These are phyloP conservation scores for Somateria mollissima DNA, from an alignment of 2,797 vertebrate species.

Conservation along the genomic window DNA sequence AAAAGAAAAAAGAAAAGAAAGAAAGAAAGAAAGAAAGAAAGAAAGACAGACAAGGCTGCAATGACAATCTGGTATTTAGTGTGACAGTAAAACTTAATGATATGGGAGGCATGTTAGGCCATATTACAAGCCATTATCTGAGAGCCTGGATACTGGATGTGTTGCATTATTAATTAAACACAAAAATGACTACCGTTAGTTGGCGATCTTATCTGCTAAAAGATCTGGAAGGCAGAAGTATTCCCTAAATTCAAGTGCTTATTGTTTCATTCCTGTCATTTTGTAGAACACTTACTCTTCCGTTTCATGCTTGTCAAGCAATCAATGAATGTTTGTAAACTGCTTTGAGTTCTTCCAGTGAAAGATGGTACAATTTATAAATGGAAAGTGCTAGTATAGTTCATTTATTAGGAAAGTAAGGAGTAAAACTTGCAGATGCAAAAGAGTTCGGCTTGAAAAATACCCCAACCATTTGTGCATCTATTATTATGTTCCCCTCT, in stretches of 20 bases:
- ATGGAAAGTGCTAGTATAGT: neutral
- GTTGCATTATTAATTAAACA: constrained; percentile 34
- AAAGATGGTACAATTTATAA: neutral
- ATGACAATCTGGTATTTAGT: neutral
- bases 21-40: no score
- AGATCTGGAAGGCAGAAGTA: neutral
- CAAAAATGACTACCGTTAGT: constrained; percentile 4
- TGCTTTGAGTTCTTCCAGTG: neutral
- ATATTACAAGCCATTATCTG: constrained; percentile 30
- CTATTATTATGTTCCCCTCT: neutral
- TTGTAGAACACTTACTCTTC: neutral
- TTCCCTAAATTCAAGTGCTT: constrained; percentile 7
- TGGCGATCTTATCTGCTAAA: neutral
- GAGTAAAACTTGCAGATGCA: neutral
- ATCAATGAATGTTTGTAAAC: constrained; percentile 36
- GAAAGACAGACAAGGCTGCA: neutral
- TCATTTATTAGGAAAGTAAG: neutral
- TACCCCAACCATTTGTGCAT: neutral
- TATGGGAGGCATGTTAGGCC: constrained; percentile 18
- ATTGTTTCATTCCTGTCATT: neutral
- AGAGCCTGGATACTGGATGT: neutral
- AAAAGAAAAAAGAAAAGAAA: no score
- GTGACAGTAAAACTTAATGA: constrained; percentile 30
- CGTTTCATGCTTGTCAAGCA: constrained; percentile 48
- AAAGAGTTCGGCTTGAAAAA: neutral